Percentiles rank a stretch among this genome's conserved stretches.
These are phyloP conservation scores for Sclerodermus sp. DNA, from an alignment of 2,888 invertebrate genomes.

Conservation along the genomic window DNA sequence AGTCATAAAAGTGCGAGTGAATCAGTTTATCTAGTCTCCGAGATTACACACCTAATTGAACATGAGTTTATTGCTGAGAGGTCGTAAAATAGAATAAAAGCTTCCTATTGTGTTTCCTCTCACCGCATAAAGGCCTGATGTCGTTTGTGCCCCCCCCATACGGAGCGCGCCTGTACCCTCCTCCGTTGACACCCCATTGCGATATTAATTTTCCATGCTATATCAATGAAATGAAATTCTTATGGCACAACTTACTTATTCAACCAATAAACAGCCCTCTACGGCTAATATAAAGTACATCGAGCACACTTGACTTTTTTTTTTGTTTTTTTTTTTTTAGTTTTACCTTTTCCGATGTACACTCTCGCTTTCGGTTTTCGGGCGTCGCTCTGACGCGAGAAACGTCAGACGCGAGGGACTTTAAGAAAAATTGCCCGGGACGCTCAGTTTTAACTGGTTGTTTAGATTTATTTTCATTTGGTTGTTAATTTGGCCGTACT, in stretches of 20 bases:
- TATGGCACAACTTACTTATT: no score
- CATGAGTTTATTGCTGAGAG: not conserved
- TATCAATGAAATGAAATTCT: not conserved
- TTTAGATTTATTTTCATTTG: no score
- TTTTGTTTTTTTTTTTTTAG: no score
- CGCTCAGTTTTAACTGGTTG: no score
- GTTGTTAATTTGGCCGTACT: constrained; percentile 20
- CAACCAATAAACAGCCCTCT: no score
- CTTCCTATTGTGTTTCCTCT: constrained; percentile 1
- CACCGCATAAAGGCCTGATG: not conserved
- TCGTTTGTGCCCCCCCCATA: not conserved
- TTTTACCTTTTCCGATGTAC: no score
- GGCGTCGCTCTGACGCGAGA: no score
- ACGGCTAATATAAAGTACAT: no score
- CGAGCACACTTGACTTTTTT: no score
- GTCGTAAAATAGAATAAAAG: constrained; percentile 5
- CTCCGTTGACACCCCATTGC: not conserved
- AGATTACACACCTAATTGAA: not conserved
- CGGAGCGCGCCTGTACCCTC: not conserved
- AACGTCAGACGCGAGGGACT: no score
- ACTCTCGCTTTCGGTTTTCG: no score
- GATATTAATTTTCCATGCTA: not conserved
- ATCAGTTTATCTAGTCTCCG: not conserved
- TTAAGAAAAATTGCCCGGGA: no score
- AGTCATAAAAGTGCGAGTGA: not conserved